phyloP scores from a whole-genome alignment of 2,797 vertebrate genomes.

The Tenualosa ilisha region DNA sequence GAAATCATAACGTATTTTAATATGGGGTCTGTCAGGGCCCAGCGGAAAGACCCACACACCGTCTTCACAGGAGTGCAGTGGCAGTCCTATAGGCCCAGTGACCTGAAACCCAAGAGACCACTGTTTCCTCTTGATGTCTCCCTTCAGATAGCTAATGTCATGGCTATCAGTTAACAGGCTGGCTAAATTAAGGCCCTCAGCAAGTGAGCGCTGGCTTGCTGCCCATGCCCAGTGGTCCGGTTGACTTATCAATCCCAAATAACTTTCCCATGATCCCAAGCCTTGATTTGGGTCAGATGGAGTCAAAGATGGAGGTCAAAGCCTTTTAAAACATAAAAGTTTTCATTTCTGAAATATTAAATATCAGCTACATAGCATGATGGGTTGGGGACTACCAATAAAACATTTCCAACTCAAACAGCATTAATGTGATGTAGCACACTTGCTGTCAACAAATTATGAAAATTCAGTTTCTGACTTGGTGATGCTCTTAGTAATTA shows the following conservation, averaged over 20 bases:
- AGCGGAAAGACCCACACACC: background rate
- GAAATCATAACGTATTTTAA: background rate
- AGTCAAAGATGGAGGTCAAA: background rate
- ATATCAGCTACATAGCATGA: background rate
- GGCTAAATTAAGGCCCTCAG: conserved; percentile 47
- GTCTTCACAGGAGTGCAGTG: background rate
- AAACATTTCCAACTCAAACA: no score
- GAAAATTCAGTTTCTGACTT: no score
- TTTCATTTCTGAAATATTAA: no score
- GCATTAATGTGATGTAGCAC: no score
- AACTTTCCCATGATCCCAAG: conserved; percentile 49
- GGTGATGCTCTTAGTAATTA: no score
- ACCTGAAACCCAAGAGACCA: conserved; percentile 22
- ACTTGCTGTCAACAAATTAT: no score
- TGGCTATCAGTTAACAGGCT: conserved; percentile 45
- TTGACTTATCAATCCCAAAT: conserved; percentile 51
- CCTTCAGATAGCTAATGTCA: conserved; percentile 45
- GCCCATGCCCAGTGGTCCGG: conserved; percentile 39
- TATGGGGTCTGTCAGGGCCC: background rate
- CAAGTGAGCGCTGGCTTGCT: conserved; percentile 42
- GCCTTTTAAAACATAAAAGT: background rate
- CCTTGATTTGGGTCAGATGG: background rate
- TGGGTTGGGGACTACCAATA: no score
- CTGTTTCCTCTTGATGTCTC: conserved; percentile 36
- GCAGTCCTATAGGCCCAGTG: background rate